These are phyloP conservation scores for Zosterops hypoxanthus DNA, from an alignment of 2,113 vertebrate genomes.

Conservation along the genomic window DNA sequence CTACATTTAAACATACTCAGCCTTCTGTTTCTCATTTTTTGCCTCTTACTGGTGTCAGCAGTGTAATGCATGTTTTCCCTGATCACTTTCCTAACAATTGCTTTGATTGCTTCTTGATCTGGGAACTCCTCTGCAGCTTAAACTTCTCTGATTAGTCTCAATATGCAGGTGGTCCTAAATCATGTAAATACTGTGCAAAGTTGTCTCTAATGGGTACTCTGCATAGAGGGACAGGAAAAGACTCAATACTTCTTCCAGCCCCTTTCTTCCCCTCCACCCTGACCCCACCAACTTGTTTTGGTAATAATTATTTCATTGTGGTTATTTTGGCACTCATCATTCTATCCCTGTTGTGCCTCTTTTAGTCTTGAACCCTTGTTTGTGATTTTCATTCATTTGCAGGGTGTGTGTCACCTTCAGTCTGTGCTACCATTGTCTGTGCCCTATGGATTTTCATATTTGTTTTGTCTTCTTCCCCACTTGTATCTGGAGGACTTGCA, in stretches of 20 bases:
- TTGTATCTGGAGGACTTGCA: neutral
- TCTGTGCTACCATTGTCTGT: neutral
- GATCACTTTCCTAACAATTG: neutral
- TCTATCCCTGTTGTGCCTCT: neutral
- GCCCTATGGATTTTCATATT: neutral
- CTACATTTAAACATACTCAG: neutral
- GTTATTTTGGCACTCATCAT: neutral
- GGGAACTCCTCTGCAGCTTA: neutral
- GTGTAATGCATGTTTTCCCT: neutral
- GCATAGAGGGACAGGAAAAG: neutral
- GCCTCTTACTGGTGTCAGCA: neutral
- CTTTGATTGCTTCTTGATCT: neutral
- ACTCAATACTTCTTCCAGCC: neutral
- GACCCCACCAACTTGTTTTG: neutral
- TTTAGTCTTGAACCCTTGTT: neutral
- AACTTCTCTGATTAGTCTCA: neutral
- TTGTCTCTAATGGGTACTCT: neutral
- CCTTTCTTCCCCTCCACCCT: neutral
- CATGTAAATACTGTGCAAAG: neutral
- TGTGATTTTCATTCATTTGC: neutral
- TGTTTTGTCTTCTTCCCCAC: rapidly evolving
- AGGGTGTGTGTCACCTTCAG: neutral
- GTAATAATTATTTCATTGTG: neutral
- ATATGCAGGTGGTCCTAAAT: neutral
- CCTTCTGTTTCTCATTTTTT: neutral